Percentiles rank a stretch among this genome's conserved stretches.
phyloP scores from a whole-genome alignment of 2,888 invertebrate species.

The Malthinus flaveolus region DNA sequence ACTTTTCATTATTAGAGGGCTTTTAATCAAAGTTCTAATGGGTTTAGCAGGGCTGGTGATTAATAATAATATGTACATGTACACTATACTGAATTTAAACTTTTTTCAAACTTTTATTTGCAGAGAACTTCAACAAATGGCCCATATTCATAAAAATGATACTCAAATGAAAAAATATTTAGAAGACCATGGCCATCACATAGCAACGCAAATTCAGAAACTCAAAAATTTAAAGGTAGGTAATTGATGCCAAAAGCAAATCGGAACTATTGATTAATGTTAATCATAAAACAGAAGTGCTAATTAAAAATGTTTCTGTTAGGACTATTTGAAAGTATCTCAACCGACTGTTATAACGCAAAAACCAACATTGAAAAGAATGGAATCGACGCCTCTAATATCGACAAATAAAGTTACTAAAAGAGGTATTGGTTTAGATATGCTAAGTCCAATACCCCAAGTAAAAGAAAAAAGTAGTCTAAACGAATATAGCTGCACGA shows the following conservation, averaged over 20 bases:
- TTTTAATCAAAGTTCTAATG: no score
- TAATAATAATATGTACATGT: no score
- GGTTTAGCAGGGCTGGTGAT: no score
- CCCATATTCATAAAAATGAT: conserved; percentile 47
- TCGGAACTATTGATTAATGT: background rate
- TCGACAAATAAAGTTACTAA: conserved; percentile 30
- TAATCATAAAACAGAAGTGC: background rate
- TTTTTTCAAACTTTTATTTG: conserved; percentile 29
- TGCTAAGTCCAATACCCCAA: conserved; percentile 60
- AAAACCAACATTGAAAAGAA: conserved; percentile 1
- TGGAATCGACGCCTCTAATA: conserved; percentile 49
- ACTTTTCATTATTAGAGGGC: no score
- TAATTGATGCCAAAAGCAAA: conserved; percentile 4
- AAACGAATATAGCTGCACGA: background rate
- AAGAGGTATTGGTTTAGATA: conserved; percentile 55
- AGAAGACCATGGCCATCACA: conserved; percentile 64
- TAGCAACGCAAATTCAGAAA: conserved; percentile 68
- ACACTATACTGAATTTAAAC: background rate
- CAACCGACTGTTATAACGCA: conserved; percentile 21
- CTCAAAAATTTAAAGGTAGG: conserved; percentile 68
- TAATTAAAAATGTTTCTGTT: conserved; percentile 23
- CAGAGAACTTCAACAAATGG: conserved; percentile 59
- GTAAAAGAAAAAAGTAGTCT: conserved; percentile 46
- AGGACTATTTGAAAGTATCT: conserved; percentile 39
- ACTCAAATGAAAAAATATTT: conserved; percentile 59